Base-by-base conservation (phyloP, 1,140 invertebrate species). In the Radopholus similis region DNA sequence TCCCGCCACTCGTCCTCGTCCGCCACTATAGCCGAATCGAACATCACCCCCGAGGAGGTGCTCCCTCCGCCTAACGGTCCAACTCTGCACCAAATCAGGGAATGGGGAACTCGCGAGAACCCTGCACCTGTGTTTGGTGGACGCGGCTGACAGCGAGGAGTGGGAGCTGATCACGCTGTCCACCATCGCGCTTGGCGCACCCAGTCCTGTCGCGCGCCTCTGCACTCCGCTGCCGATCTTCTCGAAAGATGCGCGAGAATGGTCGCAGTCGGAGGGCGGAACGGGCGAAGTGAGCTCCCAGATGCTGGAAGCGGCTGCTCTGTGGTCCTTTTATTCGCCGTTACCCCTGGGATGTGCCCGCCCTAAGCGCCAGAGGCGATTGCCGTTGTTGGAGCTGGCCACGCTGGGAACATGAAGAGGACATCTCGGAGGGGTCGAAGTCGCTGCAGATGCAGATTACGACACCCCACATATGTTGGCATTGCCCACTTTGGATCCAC, bases 1-100 rank as follows among this genome's bases (percentile, higher is more conserved):
- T 42, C 21, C 21, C 37, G 15, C 59, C 35, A 62, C 4, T 30
- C 49, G 28, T 62, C 40, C 9, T 51, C 15, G 4, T 60, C 35
- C 2, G 18, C 40, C 34, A 42, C 59, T 4, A 62, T 62, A 34
- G 59, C 59, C 49, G 59, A 62, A 23, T 62, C 59, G 49, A 49
- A 47, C 59, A 62, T 62, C 49, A 38, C 37, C 9, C 40, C 59
- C 30, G 51, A 54, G n/a, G n/a, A n/a, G 4, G 8, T 28, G 18
- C 6, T 28, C 9, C 47, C 47, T 11, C 47, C 47, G 18, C 23
- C 47, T 9, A 13, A 21, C 23, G 9, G 23, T 9, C 6, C 47
- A 51, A 11, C 23, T 4, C 11, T 51, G 5, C 3, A 51, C 0
- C 8, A 51, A 9, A 21, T 51, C 8, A 1, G 2, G 18, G 18